Conservation (phyloP, 2,888 invertebrate species). For the Cantharis rufa region DNA sequence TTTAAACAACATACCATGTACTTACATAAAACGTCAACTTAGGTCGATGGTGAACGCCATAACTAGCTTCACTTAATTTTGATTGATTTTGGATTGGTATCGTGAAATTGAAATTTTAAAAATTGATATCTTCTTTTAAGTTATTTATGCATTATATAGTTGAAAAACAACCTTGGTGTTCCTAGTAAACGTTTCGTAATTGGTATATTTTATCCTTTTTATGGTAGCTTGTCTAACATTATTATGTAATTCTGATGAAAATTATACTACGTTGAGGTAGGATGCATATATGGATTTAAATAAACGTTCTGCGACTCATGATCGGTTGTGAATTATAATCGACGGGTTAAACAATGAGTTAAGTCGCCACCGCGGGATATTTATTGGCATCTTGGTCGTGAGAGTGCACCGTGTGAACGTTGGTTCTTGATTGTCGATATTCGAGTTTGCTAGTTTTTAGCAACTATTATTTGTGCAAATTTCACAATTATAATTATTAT, state of each 20-base stretch:
- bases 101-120: neutral
- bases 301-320: constrained; percentile 7
- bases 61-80: neutral
- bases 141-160: neutral
- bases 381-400: constrained; percentile 19
- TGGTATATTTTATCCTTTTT: neutral
- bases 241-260: neutral
- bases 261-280: constrained; percentile 2
- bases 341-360: constrained; percentile 13
- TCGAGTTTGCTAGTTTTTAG: constrained; percentile 4
- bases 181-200: neutral
- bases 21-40: neutral
- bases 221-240: neutral
- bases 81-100: neutral
- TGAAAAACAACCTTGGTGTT: neutral
- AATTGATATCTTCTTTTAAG: neutral
- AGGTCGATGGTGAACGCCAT: neutral
- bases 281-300: constrained; percentile 9
- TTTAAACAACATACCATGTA: neutral
- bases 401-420: constrained; percentile 19
- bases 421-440: constrained; percentile 14
- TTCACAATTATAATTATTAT: constrained; percentile 21
- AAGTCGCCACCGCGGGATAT: constrained; percentile 19
- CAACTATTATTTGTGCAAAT: constrained; percentile 13
- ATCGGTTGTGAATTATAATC: constrained; percentile 18